Evolutionary conservation across 2,113 vertebrate genomes (phyloP), one percentile per base, ranked within the genome.

Genomic region (Oncorhynchus masou): DNA sequence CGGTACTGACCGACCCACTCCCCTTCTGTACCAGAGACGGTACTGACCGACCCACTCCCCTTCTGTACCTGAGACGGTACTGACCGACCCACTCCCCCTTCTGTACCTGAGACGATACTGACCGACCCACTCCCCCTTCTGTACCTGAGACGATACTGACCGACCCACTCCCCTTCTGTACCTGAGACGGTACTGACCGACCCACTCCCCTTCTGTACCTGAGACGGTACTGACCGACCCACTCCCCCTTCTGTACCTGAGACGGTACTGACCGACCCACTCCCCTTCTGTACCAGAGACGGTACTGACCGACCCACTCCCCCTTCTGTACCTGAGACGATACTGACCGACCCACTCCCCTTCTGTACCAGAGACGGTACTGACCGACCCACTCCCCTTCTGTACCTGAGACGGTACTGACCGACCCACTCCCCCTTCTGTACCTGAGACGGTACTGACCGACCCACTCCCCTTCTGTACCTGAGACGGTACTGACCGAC

Each of bases 231-330:
- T 25, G 49, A 31, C 22, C 54, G 4, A 71, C 24, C 45, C 4
- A 5, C 51, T 16, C 27, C 27, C 71, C 71, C 54, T 7, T 34
- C 34, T 34, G 34, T 34, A 34, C 94, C 95, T 90, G 94, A 93
- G 79, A 95, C 94, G 7, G 93, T 95, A 24, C 2, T 51, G 29
- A 68, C 25, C 25, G 6, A 34, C 34, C 66, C 3, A 45, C 22
- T 45, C 65, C 2, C 1, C 25, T 19, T n/a, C 7, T 7, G 39
- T 90, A 94, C 93, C 93, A 74, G 92, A 85, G 83, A 98, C 98
- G 20, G 96, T 97, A 54, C 97, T 98, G 89, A 99, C 97, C 98
- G n/a, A n/a, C n/a, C n/a, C n/a, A n/a, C n/a, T n/a, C n/a, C n/a
- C n/a, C n/a, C n/a, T n/a, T n/a, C n/a, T n/a, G 31, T 34, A 6